Base-by-base conservation (phyloP, 1,140 invertebrate genomes). In the Ruditapes philippinarum region DNA sequence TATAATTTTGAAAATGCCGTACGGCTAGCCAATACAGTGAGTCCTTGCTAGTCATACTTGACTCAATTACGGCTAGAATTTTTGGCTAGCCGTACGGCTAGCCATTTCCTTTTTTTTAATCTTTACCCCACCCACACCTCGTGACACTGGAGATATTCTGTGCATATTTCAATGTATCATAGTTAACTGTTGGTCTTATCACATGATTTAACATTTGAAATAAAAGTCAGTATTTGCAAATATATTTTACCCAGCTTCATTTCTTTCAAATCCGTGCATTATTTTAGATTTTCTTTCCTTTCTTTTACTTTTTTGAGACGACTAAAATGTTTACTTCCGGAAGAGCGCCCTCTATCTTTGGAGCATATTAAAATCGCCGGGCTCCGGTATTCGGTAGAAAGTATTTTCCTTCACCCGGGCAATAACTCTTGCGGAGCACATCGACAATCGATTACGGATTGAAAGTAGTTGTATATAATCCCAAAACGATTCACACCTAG, bases 171-270 rank as follows among this genome's bases (percentile, higher is more conserved):
- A 68, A 3, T 31, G n/a, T n/a, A n/a, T 70, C 7, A 70, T 70
- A 4, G 31, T 36, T 70, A 3, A 70, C 28, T 73, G 14, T 51
- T 4, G 3, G n/a, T 62, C 5, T 4, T 22, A 2, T 40, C 4
- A 33, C 2, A 36, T 2, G 40, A 81, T 40, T 5, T 19, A 54
- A 12, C 7, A 57, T 4, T 19, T 19, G 17, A 33, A 54, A 7
- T 25, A 33, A 12, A 80, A 54, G n/a, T 36, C 3, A 25, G 45
- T 60, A 22, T 80, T 57, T 80, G 25, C 33, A 17, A 49, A 38
- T 73, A 38, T 36, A 40, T 40, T 25, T n/a, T 82, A 89, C 88
- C 88, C 88, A 38, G 88, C 88, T 84, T 89, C 88, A 57, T 89
- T 89, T 65, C 88, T 89, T 12, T 86, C 84, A 68, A 86, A 86